These are phyloP conservation scores for Temnothorax curvispinosus DNA, from an alignment of 1,140 invertebrate genomes.

Conservation along the genomic window DNA sequence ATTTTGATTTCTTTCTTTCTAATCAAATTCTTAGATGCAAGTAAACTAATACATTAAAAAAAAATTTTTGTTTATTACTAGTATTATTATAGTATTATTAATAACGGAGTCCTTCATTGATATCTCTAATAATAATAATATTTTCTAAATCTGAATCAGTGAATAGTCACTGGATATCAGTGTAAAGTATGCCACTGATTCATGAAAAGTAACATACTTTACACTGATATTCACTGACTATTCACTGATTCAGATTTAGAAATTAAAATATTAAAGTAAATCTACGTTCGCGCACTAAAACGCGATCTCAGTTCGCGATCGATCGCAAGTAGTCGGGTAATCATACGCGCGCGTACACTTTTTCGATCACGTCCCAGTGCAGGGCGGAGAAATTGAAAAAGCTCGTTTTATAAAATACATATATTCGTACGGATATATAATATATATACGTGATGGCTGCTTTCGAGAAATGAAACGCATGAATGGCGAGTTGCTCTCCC, in stretches of 20 bases:
- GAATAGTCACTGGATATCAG: no score
- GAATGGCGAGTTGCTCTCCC: slow-evolving; percentile 34
- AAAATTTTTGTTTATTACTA: no score
- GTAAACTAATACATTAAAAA: no score
- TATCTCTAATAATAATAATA: not conserved
- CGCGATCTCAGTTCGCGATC: not conserved
- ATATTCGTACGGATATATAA: slow-evolving; percentile 14
- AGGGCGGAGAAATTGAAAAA: slow-evolving; percentile 43
- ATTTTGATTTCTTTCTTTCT: not conserved
- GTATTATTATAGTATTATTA: not conserved
- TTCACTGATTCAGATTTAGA: no score
- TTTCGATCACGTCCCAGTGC: slow-evolving; percentile 26
- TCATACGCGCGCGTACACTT: not conserved
- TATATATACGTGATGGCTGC: slow-evolving; percentile 10
- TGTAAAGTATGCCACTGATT: no score
- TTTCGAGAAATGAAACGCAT: slow-evolving; percentile 62
- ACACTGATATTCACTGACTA: no score
- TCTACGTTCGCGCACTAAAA: not conserved
- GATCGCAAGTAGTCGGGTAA: not conserved
- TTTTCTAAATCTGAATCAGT: no score
- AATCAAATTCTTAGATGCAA: not conserved
- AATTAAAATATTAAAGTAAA: no score
- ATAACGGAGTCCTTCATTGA: not conserved
- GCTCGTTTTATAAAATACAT: slow-evolving; percentile 26
- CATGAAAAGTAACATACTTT: no score